phyloP scores from a whole-genome alignment of 2,797 vertebrate genomes.

The Pterois miles region DNA sequence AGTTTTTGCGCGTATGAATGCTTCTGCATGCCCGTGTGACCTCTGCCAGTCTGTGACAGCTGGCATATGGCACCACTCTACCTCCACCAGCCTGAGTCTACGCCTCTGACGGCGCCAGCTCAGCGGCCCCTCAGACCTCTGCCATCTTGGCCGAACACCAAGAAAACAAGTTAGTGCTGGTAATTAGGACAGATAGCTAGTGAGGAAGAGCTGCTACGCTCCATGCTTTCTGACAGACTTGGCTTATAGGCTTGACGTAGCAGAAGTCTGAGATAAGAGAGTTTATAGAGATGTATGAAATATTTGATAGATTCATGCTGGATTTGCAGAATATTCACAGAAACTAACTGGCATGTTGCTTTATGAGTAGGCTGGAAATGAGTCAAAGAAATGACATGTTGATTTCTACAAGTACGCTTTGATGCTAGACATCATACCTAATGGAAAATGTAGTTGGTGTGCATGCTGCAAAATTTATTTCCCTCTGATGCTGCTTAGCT shows the following conservation, averaged over 20 bases:
- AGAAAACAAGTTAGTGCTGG: constrained; percentile 64
- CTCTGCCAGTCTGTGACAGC: constrained; percentile 65
- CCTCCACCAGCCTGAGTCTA: constrained; percentile 52
- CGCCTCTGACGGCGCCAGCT: constrained; percentile 57
- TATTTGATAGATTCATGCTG: constrained; percentile 19
- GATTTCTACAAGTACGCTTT: constrained; percentile 37
- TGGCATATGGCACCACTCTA: constrained; percentile 67
- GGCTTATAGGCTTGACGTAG: constrained; percentile 4
- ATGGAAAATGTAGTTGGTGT: constrained; percentile 44
- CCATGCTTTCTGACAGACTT: constrained; percentile 49
- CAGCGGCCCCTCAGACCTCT: constrained; percentile 65
- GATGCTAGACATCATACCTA: constrained; percentile 36
- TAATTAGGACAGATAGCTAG: constrained; percentile 63
- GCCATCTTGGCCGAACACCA: constrained; percentile 58
- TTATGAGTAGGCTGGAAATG: constrained; percentile 35
- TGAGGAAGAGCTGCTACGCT: constrained; percentile 20
- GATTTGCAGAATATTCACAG: constrained; percentile 28
- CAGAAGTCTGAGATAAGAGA: constrained; percentile 18
- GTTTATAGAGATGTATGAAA: constrained; percentile 4
- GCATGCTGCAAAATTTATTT: constrained; percentile 53
- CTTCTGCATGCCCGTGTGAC: constrained; percentile 44
- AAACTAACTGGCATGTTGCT: constrained; percentile 31
- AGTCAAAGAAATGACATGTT: constrained; percentile 36
- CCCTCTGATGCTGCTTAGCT: constrained; percentile 21
- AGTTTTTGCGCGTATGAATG: constrained; percentile 11